These are phyloP conservation scores for Lissonota sp. DNA, from an alignment of 2,888 invertebrate species.

Conservation along the genomic window DNA sequence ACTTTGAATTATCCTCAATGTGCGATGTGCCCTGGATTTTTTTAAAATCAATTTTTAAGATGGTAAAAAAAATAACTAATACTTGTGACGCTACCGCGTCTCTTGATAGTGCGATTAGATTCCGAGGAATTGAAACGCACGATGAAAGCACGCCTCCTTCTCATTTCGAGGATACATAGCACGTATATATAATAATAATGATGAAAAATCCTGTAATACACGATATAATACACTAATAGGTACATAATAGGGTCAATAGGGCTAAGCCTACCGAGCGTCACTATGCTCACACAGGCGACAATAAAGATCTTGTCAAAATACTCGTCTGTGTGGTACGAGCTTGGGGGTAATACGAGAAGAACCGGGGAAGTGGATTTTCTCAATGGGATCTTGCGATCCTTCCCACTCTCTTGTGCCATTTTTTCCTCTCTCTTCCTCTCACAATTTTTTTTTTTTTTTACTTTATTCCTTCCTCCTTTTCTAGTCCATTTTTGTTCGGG, in stretches of 20 bases:
- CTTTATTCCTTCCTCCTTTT: slow-evolving; percentile 15
- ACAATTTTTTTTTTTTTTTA: slow-evolving; percentile 59
- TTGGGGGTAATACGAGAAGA: slow-evolving; percentile 79
- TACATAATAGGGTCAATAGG: slow-evolving; percentile 83
- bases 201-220: too few species aligned
- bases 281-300: slow-evolving; percentile 74
- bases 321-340: slow-evolving; percentile 58
- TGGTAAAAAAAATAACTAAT: too few species aligned
- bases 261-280: slow-evolving; percentile 75
- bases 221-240: slow-evolving; percentile 80
- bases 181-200: too few species aligned
- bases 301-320: slow-evolving; percentile 84
- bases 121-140: too few species aligned
- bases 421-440: slow-evolving; percentile 49
- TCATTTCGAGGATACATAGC: too few species aligned
- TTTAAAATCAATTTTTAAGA: too few species aligned
- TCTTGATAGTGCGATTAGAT: too few species aligned
- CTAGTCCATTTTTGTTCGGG: background rate
- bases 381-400: slow-evolving; percentile 73
- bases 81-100: too few species aligned
- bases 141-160: too few species aligned
- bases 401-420: slow-evolving; percentile 59
- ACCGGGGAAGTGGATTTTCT: slow-evolving; percentile 83
- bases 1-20: too few species aligned
- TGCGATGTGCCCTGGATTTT: too few species aligned